A percentile compares a stretch with the other conserved stretches of the same genome.
Evolutionary conservation across 2,888 invertebrate species (phyloP).

Genomic region (Oscheius sp.): DNA sequence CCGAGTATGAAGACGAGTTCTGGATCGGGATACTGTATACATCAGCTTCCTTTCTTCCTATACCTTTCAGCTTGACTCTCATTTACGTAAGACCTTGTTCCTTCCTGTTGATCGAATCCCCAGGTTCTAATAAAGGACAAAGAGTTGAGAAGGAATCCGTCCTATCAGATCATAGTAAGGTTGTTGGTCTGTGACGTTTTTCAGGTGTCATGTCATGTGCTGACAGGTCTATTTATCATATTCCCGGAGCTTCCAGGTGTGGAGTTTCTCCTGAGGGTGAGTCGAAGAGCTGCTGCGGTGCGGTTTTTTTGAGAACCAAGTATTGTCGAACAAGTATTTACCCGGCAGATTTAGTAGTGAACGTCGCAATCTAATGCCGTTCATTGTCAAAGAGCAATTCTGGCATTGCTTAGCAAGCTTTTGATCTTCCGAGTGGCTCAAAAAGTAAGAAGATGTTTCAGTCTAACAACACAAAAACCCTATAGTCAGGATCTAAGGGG

Average conservation of each 20-base stretch:
- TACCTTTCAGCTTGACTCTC: background rate
- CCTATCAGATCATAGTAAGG: slow-evolving; percentile 8
- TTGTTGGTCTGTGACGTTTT: slow-evolving; percentile 13
- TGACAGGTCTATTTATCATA: slow-evolving; percentile 17
- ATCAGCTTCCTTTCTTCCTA: background rate
- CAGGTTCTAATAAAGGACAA: slow-evolving; percentile 15
- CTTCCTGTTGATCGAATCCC: background rate
- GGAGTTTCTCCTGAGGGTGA: slow-evolving; percentile 15
- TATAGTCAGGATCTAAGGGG: no score
- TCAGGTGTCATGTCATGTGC: slow-evolving; percentile 3
- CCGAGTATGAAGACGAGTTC: background rate
- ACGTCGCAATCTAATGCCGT: no score
- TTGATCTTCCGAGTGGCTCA: no score
- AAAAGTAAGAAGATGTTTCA: no score
- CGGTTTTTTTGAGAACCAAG: no score
- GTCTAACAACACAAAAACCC: no score
- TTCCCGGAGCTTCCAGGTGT: slow-evolving; percentile 8
- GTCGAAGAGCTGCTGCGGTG: background rate
- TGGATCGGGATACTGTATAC: slow-evolving; percentile 15
- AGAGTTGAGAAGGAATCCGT: slow-evolving; percentile 23
- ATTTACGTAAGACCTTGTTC: slow-evolving; percentile 8
- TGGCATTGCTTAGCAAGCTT: no score
- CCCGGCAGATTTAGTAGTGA: no score
- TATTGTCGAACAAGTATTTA: no score
- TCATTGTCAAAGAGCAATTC: no score